Conservation (phyloP, 2,113 vertebrate genomes). For the Rhizomys pruinosus region DNA sequence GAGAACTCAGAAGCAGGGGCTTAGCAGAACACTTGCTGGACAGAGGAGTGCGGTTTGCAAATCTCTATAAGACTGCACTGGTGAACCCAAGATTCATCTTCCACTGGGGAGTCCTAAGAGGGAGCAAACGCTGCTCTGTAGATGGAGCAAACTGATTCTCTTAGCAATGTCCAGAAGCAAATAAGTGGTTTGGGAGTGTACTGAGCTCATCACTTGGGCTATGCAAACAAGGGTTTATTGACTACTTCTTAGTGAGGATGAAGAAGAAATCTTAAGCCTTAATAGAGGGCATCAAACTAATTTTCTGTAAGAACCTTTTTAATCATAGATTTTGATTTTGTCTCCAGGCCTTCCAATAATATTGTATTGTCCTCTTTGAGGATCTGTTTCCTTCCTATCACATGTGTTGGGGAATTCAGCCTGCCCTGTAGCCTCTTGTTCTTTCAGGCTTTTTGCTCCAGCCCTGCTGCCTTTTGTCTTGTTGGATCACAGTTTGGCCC, state of each 20-base stretch:
- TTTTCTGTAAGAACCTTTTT: neutral
- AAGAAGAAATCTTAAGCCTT: neutral
- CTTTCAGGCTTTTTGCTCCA: too few relatives aligned
- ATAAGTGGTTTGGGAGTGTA: neutral
- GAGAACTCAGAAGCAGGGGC: neutral
- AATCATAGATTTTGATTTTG: neutral
- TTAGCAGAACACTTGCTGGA: neutral
- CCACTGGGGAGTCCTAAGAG: too few relatives aligned
- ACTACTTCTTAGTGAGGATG: neutral
- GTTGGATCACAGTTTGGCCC: too few relatives aligned
- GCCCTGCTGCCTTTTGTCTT: too few relatives aligned
- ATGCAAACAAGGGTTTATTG: neutral
- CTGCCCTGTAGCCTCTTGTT: too few relatives aligned
- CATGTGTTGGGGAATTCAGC: too few relatives aligned
- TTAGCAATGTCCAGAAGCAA: neutral
- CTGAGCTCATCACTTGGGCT: neutral
- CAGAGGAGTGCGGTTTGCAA: neutral
- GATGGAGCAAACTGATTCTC: neutral
- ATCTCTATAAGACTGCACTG: neutral
- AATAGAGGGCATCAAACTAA: neutral
- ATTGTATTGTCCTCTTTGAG: neutral
- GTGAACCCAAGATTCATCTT: neutral
- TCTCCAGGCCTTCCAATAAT: neutral
- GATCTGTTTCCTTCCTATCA: too few relatives aligned
- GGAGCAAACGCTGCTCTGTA: neutral